These are phyloP conservation scores for Triplophysa siluroides DNA, from an alignment of 2,113 vertebrate genomes.

Conservation along the genomic window DNA sequence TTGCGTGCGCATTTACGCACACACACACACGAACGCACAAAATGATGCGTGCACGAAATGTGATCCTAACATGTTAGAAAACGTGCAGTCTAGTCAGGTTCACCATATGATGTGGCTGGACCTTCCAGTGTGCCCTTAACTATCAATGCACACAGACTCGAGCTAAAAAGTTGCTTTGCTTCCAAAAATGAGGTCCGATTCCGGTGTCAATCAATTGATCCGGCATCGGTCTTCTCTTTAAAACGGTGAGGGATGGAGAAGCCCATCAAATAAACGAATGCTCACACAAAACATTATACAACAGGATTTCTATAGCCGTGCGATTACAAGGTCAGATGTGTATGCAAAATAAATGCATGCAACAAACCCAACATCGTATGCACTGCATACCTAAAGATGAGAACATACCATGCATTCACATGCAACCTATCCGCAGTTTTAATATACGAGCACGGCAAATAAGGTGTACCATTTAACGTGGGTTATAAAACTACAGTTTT, in stretches of 20 bases:
- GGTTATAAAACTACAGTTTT: too few species aligned
- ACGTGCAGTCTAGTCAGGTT: background rate
- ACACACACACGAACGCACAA: background rate
- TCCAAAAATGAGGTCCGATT: slow-evolving; percentile 66
- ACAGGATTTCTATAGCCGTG: too few species aligned
- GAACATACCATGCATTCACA: background rate
- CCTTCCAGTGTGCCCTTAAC: background rate
- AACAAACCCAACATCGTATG: background rate
- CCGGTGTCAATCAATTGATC: slow-evolving; percentile 58
- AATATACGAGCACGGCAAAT: background rate
- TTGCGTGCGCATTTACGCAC: background rate
- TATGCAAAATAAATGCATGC: background rate
- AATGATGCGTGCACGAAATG: background rate
- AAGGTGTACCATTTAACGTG: background rate
- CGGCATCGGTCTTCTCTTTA: slow-evolving; percentile 45
- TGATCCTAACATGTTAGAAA: background rate
- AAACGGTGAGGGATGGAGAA: slow-evolving; percentile 39
- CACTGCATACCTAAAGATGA: background rate
- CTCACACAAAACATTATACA: background rate
- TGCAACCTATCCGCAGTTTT: background rate
- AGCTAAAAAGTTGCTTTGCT: slow-evolving; percentile 71
- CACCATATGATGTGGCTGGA: background rate
- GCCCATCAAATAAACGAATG: slow-evolving; percentile 3
- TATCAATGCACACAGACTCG: slow-evolving; percentile 57
- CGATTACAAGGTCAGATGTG: slow-evolving; percentile 5